A percentile compares a stretch with the other conserved stretches of the same genome.
phyloP scores from a whole-genome alignment of 37 sponge, comb jelly and placozoan species.

The Ephydatia muelleri region DNA sequence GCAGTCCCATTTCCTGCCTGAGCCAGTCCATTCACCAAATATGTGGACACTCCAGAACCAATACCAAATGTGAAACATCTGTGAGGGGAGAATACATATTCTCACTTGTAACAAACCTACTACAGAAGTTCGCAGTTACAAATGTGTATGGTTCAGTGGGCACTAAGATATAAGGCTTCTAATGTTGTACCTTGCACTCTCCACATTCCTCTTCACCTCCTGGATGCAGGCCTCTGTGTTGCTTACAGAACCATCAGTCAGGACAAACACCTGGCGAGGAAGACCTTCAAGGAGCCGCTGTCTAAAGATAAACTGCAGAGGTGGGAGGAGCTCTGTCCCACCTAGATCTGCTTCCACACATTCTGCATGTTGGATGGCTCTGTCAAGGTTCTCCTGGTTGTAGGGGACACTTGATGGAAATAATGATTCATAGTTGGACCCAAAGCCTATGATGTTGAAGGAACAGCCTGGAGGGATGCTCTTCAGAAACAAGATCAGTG shows the following conservation, averaged over 20 bases:
- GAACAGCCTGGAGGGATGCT: constrained; percentile 77
- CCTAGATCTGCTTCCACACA: constrained; percentile 66
- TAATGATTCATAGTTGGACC: constrained; percentile 44
- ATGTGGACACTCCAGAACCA: constrained; percentile 86
- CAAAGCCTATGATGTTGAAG: constrained; percentile 90
- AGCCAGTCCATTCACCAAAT: constrained; percentile 84
- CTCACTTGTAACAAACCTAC: no score
- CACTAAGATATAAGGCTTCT: no score
- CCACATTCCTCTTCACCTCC: constrained; percentile 48
- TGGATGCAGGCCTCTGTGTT: constrained; percentile 61
- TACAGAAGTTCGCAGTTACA: background rate
- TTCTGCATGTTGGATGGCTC: constrained; percentile 53
- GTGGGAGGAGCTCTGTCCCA: constrained; percentile 71
- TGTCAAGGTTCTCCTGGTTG: constrained; percentile 61
- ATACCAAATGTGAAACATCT: constrained; percentile 77
- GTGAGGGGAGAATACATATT: background rate
- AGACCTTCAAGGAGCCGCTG: constrained; percentile 40
- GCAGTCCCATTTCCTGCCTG: constrained; percentile 66
- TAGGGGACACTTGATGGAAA: constrained; percentile 68
- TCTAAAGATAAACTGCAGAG: constrained; percentile 60
- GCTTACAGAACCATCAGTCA: constrained; percentile 81
- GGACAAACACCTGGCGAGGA: constrained; percentile 77
- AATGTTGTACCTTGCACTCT: constrained; percentile 24
- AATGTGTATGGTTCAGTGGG: no score
- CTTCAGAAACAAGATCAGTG: constrained; percentile 79